Evolutionary conservation across 2,888 invertebrate species (phyloP).

Genomic region (Drosophila gaucha): DNA sequence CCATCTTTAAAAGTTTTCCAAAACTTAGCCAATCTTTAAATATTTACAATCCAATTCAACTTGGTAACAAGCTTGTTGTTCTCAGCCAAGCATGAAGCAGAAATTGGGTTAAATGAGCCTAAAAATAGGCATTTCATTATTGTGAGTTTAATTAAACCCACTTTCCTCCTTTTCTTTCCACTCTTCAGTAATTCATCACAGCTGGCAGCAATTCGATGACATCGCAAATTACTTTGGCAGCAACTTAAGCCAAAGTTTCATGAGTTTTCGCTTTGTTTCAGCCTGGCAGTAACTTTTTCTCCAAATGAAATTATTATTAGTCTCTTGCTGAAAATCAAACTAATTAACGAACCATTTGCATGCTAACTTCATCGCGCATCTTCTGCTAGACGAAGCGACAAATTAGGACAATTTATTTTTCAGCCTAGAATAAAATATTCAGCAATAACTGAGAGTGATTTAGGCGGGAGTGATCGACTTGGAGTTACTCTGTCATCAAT

Average conservation of each 20-base stretch:
- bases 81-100: slow-evolving; percentile 8
- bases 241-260: slow-evolving; percentile 48
- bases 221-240: slow-evolving; percentile 13
- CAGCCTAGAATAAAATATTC: slow-evolving; percentile 9
- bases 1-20: too few species aligned
- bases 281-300: slow-evolving; percentile 3
- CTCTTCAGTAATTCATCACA: slow-evolving; percentile 12
- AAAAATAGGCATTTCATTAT: slow-evolving; percentile 28
- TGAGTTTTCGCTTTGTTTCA: too few species aligned
- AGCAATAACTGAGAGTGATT: too few species aligned
- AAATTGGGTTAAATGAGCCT: slow-evolving; percentile 33
- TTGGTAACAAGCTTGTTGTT: not conserved
- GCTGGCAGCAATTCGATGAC: slow-evolving; percentile 24
- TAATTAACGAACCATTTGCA: slow-evolving; percentile 52
- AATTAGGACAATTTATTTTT: slow-evolving; percentile 50
- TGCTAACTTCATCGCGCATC: slow-evolving; percentile 12
- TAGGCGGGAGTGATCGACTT: fast-evolving
- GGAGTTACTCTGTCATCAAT: too few species aligned
- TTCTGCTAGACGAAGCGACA: not conserved
- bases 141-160: slow-evolving; percentile 3
- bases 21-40: slow-evolving; percentile 15
- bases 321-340: slow-evolving; percentile 51
- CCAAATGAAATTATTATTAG: slow-evolving; percentile 58
- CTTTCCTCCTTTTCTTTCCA: not conserved
- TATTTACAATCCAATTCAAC: slow-evolving; percentile 25